Percentiles rank a stretch among this genome's conserved stretches.
These are phyloP conservation scores for Archegozetes longisetosus DNA, from an alignment of 1,140 invertebrate species.

Conservation along the genomic window DNA sequence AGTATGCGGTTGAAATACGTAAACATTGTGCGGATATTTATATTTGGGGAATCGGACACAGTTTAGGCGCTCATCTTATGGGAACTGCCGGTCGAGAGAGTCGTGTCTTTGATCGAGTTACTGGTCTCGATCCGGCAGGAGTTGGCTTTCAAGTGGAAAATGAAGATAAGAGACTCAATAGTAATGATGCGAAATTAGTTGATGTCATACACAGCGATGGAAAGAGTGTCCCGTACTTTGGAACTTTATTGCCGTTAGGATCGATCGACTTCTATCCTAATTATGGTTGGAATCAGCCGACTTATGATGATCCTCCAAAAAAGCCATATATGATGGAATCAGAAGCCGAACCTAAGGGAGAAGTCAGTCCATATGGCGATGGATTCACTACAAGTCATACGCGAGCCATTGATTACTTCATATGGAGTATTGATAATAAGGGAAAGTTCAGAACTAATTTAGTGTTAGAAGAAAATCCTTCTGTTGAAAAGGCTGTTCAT, in stretches of 20 bases:
- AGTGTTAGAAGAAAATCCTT: not conserved
- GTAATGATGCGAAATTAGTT: slow-evolving; percentile 2
- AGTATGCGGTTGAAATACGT: not conserved
- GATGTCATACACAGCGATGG: slow-evolving; percentile 16
- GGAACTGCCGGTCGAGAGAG: not conserved
- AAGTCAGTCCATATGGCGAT: not conserved
- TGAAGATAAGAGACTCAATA: slow-evolving; percentile 5
- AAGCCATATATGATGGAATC: not conserved
- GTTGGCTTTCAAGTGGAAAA: slow-evolving; percentile 9
- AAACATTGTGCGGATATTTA: not conserved
- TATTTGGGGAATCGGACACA: slow-evolving; percentile 3
- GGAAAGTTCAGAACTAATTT: not conserved
- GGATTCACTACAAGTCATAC: not conserved
- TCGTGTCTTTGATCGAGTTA: not conserved
- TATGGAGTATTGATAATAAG: not conserved
- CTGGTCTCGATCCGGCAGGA: slow-evolving; percentile 8
- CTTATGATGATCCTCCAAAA: not conserved
- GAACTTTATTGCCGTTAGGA: slow-evolving; percentile 46
- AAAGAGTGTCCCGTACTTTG: slow-evolving; percentile 26
- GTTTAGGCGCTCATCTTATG: slow-evolving; percentile 5
- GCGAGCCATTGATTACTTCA: slow-evolving; percentile 8
- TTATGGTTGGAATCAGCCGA: slow-evolving; percentile 53
- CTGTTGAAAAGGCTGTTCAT: slow-evolving; percentile 8
- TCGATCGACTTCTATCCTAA: slow-evolving; percentile 65
- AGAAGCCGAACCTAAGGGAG: not conserved